Evolutionary conservation across 2,797 vertebrate species (phyloP), one percentile per base, ranked within the genome.

Genomic region (Acanthurus lineatus): DNA sequence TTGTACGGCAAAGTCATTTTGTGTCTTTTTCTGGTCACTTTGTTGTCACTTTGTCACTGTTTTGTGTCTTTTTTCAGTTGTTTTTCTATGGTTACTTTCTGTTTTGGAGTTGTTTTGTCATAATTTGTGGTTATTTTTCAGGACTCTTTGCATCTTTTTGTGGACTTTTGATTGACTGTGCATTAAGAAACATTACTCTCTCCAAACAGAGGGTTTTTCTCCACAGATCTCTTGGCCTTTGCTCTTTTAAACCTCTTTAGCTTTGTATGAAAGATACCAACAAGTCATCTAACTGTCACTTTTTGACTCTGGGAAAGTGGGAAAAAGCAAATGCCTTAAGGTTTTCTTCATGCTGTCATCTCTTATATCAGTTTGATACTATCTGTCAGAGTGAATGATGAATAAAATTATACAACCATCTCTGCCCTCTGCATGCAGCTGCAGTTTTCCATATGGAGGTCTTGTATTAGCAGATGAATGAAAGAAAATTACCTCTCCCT

Each of bases 331-430:
- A 66, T 56, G 47, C 53, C 52, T 68, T 48, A 3, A 44, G 40
- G 42, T 54, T 59, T 45, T 7, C 6, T 25, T 9, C 60, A 70
- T 66, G 22, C 53, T 32, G 16, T 57, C 0, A 3, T 65, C 61
- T 57, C n/a, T 49, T 45, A 56, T 67, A 69, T 63, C 69, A 25
- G 62, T 4, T 2, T 6, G 28, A 82, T 45, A 35, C 35, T 73
- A 69, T 74, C 72, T 59, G 48, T 68, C 69, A 70, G 44, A 72
- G 32, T 59, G 66, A 76, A 47, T n/a, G 51, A 84, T 78, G 76
- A 63, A 57, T 65, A 20, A 61, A 71, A 67, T 60, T 5, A 63
- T 12, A 53, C 38, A 19, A 19, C 47, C 6, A 19, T 44, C 15
- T 16, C 51, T 25, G 14, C 32, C 32, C 19, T 32, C 16, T 8